A percentile compares a stretch with the other conserved stretches of the same genome.
phyloP scores from a whole-genome alignment of 2,888 invertebrate genomes.

The Eumacrocentrus americanus region DNA sequence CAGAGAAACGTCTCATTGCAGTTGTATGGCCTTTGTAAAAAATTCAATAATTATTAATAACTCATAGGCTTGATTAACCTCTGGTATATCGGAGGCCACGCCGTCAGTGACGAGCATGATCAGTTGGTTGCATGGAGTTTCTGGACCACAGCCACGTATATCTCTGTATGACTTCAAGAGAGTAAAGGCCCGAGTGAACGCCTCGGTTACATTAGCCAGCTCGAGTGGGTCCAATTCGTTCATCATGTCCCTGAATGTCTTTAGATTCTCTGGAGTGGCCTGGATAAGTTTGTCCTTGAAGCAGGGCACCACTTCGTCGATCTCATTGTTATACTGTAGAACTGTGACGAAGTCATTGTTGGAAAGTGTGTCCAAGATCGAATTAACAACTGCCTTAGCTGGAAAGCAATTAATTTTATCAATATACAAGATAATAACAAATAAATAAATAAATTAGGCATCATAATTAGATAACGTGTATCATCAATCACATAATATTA shows the following conservation, averaged over 20 bases:
- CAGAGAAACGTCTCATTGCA: no score
- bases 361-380: constrained; percentile 91
- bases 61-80: constrained; percentile 56
- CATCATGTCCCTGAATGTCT: constrained; percentile 75
- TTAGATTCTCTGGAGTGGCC: constrained; percentile 85
- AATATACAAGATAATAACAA: constrained; percentile 17
- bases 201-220: constrained; percentile 83
- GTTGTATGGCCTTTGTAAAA: no score
- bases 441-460: background rate
- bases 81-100: constrained; percentile 84
- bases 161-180: constrained; percentile 72
- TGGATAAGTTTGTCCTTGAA: constrained; percentile 84
- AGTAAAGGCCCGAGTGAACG: constrained; percentile 83
- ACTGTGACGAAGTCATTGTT: constrained; percentile 98
- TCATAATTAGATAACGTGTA: no score
- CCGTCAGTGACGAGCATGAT: constrained; percentile 98
- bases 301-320: constrained; percentile 81
- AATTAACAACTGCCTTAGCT: constrained; percentile 73
- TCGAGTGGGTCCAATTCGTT: constrained; percentile 73
- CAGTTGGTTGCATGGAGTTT: constrained; percentile 86
- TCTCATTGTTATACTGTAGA: constrained; percentile 77
- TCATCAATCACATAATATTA: no score
- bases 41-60: no score
- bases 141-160: constrained; percentile 64
- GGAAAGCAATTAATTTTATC: background rate